Conservation (phyloP, 2,888 invertebrate genomes). For the Coelopa pilipes region DNA sequence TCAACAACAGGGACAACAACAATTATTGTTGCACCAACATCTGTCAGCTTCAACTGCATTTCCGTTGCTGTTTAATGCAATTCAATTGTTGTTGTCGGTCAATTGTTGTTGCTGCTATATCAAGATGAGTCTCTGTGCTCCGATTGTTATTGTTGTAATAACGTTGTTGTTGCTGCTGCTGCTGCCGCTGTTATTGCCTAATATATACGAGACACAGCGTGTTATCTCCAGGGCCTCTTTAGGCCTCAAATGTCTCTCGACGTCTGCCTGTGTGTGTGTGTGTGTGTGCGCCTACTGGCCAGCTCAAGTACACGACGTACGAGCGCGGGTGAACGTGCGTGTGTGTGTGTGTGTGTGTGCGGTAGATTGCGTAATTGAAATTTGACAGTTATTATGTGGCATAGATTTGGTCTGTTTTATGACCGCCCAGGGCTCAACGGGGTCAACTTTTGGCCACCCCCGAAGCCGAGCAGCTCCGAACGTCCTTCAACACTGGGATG, state of each 20-base stretch:
- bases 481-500: too few species aligned
- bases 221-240: constrained; percentile 7
- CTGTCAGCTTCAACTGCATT: constrained; percentile 27
- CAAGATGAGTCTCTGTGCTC: neutral
- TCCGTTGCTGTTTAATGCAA: constrained; percentile 29
- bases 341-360: neutral
- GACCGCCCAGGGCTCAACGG: constrained; percentile 3
- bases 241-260: too few species aligned
- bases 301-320: neutral
- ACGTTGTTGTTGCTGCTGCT: neutral
- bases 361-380: constrained; percentile 34
- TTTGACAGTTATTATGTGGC: constrained; percentile 36
- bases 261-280: neutral
- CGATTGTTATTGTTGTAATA: too few species aligned
- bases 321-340: neutral
- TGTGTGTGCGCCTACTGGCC: neutral
- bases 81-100: neutral
- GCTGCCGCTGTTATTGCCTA: neutral
- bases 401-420: constrained; percentile 31
- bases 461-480: too few species aligned
- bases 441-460: neutral
- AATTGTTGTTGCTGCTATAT: constrained; percentile 12
- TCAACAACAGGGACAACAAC: constrained; percentile 9
- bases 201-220: constrained; percentile 3
- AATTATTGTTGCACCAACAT: constrained; percentile 28